Evolutionary conservation across 2,888 invertebrate species (phyloP).

Genomic region (Aphodius granarius): DNA sequence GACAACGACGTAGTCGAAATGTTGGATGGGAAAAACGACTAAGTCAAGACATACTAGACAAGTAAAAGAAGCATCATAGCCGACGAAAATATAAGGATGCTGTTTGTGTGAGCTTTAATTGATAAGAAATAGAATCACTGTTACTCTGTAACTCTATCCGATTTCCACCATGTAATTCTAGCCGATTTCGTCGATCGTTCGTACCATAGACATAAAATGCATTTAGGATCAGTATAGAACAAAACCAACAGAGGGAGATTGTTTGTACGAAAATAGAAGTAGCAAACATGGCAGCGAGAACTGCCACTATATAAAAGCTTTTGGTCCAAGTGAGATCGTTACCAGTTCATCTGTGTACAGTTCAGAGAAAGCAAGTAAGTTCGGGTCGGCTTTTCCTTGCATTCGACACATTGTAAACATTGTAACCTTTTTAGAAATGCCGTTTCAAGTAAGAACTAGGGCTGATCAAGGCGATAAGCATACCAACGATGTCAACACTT

Average conservation of each 20-base stretch:
- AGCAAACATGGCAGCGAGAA: neutral
- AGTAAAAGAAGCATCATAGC: no score
- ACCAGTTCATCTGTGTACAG: neutral
- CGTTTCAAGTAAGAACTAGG: conserved; percentile 44
- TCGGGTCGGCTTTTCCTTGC: neutral
- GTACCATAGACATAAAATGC: neutral
- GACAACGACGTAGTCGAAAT: no score
- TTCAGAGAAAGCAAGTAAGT: neutral
- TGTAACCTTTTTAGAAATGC: conserved; percentile 40
- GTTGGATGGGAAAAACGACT: no score
- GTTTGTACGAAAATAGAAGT: neutral
- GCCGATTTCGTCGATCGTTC: neutral
- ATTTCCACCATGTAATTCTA: neutral
- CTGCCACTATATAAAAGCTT: neutral
- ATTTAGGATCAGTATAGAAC: neutral
- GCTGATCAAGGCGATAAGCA: conserved; percentile 53
- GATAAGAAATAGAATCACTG: no score
- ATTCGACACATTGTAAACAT: no score
- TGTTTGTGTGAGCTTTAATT: no score
- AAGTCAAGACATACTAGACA: no score
- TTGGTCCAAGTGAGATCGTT: neutral
- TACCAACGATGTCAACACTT: conserved; percentile 51
- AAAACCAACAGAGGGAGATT: neutral
- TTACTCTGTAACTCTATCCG: no score
- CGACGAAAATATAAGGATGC: no score